Base-by-base conservation (phyloP, 2,797 vertebrate species). In the Notoglanidium macrostoma region DNA sequence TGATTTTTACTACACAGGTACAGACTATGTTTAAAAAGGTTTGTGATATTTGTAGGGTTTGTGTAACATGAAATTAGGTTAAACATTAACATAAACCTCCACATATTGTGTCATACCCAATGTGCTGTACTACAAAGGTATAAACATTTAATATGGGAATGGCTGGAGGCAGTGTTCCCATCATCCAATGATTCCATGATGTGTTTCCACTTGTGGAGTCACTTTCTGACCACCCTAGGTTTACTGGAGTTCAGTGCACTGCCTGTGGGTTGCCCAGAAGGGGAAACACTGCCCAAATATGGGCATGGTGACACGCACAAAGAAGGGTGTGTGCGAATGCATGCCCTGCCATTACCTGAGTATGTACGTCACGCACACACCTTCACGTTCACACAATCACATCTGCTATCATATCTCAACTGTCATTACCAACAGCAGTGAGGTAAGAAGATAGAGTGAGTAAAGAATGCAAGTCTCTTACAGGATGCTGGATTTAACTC, bases 211-310 rank as follows among this genome's bases (percentile, higher is more conserved):
- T 91, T 91, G 89, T 78, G 87, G 88, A 88, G 85, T 85, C 87
- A 92, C 90, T 90, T 90, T 88, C 87, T 90, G 59, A 88, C 54
- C 35, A 54, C 63, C 63, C 89, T 88, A 40, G 89, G 86, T 93
- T 94, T 93, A 94, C 92, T 94, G 92, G 92, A 94, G 94, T 96
- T 94, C 93, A 92, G 63, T 86, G 84, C 76, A 73, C 84, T 85
- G 70, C 72, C 83, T 92, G 88, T 86, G 86, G 90, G 92, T 85
- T 94, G 93, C 93, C 94, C 94, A 95, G 95, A 94, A 94, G 91
- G 88, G 95, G 95, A 95, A 95, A 93, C 90, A 87, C 19, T 94
- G 92, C 91, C 95, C 95, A 95, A 95, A 95, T 96, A 94, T 95
- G 94, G 91, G 91, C 94, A 94, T 11, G 87, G 90, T 90, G 92